Evolutionary conservation across 2,113 vertebrate species (phyloP).

Genomic region (Oreochromis spilurus): DNA sequence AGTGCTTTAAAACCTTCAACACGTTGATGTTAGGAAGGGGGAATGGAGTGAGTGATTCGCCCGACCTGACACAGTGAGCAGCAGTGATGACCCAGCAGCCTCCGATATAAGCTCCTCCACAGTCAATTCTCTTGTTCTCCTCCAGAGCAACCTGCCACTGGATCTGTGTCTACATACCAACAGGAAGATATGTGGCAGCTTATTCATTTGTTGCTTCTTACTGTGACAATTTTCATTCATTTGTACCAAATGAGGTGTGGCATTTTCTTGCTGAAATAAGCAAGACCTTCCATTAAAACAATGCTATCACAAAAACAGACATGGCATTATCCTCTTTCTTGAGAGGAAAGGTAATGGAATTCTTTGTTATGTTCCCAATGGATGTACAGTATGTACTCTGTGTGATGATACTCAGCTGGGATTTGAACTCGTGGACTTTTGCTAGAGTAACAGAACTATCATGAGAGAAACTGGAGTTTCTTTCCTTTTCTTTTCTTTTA

Average conservation of each 20-base stretch:
- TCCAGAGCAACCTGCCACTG: constrained; percentile 91
- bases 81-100: constrained; percentile 94
- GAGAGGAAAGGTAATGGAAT: neutral
- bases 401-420: neutral
- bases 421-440: neutral
- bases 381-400: neutral
- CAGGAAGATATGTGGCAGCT: neutral
- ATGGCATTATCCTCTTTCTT: neutral
- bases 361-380: neutral
- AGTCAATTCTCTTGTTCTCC: constrained; percentile 68
- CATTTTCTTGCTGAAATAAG: accelerated
- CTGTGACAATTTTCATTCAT: neutral
- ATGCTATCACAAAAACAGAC: neutral
- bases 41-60: neutral
- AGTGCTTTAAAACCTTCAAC: neutral
- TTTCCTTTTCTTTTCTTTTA: neutral
- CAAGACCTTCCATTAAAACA: neutral
- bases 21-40: neutral
- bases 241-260: neutral
- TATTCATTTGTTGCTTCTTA: neutral
- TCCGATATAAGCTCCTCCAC: constrained; percentile 89
- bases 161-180: constrained; percentile 79
- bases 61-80: constrained; percentile 91
- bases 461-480: neutral
- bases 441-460: neutral